Evolutionary conservation across 2,797 vertebrate genomes (phyloP).

Genomic region (Tolypeutes matacus): DNA sequence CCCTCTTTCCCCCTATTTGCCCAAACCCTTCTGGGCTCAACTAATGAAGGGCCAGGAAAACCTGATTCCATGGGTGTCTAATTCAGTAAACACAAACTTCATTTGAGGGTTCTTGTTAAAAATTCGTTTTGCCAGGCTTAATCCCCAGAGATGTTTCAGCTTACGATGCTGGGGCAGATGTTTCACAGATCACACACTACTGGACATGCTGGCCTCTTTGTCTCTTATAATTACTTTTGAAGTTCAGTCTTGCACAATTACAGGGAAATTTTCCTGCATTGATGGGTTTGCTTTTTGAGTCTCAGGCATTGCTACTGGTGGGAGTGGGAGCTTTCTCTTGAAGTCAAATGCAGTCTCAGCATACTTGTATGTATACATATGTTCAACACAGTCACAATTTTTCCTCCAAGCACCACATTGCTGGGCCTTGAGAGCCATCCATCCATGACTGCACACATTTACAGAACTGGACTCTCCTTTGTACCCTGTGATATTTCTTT

Average conservation of each 20-base stretch:
- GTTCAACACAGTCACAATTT: background rate
- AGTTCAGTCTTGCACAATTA: background rate
- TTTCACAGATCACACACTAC: background rate
- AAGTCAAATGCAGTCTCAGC: background rate
- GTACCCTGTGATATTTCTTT: background rate
- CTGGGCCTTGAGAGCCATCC: background rate
- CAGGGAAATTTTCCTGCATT: background rate
- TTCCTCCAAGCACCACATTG: background rate
- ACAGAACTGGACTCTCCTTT: background rate
- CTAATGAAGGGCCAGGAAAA: background rate
- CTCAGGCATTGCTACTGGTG: background rate
- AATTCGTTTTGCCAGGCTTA: background rate
- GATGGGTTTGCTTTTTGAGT: background rate
- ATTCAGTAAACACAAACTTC: background rate
- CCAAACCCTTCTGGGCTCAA: background rate
- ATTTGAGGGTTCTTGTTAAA: background rate
- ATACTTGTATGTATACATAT: accelerated
- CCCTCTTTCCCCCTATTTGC: background rate
- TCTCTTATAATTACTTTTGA: background rate
- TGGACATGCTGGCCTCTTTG: accelerated
- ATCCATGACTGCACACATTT: background rate
- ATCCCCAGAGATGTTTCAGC: background rate
- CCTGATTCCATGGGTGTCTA: background rate
- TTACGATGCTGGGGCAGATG: accelerated
- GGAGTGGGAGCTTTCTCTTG: background rate